Conservation (phyloP, 2,888 invertebrate species). For the Ichneumoninae sp. region DNA sequence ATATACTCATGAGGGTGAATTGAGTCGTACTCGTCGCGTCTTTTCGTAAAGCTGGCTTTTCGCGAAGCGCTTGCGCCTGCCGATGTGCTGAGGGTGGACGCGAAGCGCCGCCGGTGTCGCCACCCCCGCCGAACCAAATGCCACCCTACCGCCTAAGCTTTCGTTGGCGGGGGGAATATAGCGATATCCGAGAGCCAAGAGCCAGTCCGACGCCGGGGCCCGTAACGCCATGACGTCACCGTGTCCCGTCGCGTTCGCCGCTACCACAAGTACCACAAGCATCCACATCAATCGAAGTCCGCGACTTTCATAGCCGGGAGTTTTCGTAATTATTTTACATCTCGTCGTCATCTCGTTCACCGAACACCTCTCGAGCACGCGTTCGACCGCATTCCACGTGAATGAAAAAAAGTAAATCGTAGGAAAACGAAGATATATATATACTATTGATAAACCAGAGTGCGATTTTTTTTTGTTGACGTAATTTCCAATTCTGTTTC, state of each 20-base stretch:
- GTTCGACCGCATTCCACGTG: not conserved
- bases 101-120: conserved; percentile 54
- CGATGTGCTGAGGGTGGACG: conserved; percentile 53
- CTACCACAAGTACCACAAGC: conserved; percentile 55
- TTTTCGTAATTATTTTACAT: conserved; percentile 2
- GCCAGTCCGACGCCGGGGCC: conserved; percentile 84
- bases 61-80: conserved; percentile 64
- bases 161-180: conserved; percentile 48
- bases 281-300: conserved; percentile 35
- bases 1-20: conserved; percentile 5
- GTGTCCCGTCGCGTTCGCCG: conserved; percentile 72
- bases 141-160: conserved; percentile 41
- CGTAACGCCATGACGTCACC: conserved; percentile 83
- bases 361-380: not conserved
- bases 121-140: conserved; percentile 49
- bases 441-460: not conserved
- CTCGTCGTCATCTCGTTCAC: not conserved
- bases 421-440: not conserved
- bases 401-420: conserved; percentile 6
- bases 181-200: conserved; percentile 66
- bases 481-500: not conserved
- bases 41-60: conserved; percentile 58
- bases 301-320: conserved; percentile 49
- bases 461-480: too few species aligned
- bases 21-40: conserved; percentile 34